Conservation (phyloP, 30 jellyfish, hydroid and myxozoan species). For the Sanderia malayensis region DNA sequence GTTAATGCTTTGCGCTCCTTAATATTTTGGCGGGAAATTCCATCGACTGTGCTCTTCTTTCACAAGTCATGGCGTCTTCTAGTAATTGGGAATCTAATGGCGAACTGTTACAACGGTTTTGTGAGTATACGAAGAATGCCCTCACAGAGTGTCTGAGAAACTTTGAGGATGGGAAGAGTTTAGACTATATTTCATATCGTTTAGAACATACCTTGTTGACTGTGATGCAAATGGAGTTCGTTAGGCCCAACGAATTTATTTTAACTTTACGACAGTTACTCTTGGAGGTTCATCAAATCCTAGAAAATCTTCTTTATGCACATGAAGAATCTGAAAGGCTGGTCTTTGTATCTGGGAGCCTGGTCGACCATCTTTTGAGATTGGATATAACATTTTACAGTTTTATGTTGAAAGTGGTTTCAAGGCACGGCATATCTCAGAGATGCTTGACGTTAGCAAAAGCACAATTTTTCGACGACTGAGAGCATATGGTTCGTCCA, state of each 20-base stretch:
- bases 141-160: conserved; percentile 4
- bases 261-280: conserved; percentile 14
- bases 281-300: not conserved
- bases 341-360: conserved; percentile 33
- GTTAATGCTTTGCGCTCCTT: conserved; percentile 6
- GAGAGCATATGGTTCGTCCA: conserved; percentile 23
- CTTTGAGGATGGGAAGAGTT: conserved; percentile 11
- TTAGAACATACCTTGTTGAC: conserved; percentile 24
- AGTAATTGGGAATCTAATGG: not conserved
- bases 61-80: not conserved
- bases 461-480: conserved; percentile 40
- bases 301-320: conserved; percentile 4
- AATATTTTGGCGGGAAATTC: conserved; percentile 11
- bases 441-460: conserved; percentile 38
- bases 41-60: not conserved
- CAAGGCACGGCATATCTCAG: conserved; percentile 20
- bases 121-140: not conserved
- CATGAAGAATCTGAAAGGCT: conserved; percentile 2
- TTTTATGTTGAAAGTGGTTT: conserved; percentile 7
- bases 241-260: conserved; percentile 15
- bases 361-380: conserved; percentile 38
- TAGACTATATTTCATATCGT: conserved; percentile 4
- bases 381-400: conserved; percentile 9
- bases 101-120: conserved; percentile 5
- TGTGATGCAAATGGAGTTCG: conserved; percentile 19